phyloP scores from a whole-genome alignment of 1,140 invertebrate species.

The Drosophila saltans region DNA sequence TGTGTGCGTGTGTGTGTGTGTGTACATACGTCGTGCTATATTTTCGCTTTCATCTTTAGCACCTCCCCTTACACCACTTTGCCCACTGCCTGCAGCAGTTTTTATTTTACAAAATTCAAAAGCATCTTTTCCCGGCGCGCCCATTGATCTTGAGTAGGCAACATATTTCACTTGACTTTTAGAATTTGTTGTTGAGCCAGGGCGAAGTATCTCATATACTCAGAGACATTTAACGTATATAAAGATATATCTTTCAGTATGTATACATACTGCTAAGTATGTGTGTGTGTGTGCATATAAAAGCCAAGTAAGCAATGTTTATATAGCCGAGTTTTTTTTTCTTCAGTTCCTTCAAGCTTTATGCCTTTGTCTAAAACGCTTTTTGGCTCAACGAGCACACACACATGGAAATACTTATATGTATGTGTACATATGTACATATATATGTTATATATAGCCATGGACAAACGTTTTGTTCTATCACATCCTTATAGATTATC shows the following conservation, averaged over 20 bases:
- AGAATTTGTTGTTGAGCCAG: neutral
- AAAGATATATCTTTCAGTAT: neutral
- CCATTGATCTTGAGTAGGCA: slow-evolving; percentile 25
- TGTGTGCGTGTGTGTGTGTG: neutral
- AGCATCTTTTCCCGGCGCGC: slow-evolving; percentile 5
- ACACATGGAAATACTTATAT: neutral
- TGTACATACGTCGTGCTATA: neutral
- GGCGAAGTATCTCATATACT: neutral
- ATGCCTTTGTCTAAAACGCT: slow-evolving; percentile 35
- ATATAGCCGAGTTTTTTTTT: slow-evolving; percentile 28
- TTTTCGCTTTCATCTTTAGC: neutral
- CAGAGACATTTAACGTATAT: neutral
- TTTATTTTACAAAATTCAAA: slow-evolving; percentile 5
- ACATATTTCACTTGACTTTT: slow-evolving; percentile 19
- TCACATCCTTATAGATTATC: neutral
- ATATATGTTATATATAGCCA: neutral
- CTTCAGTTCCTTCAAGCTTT: slow-evolving; percentile 5
- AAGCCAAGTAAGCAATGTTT: slow-evolving; percentile 34
- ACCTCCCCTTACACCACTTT: neutral
- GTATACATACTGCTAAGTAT: neutral
- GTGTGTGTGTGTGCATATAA: slow-evolving; percentile 5
- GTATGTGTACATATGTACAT: slow-evolving; percentile 21
- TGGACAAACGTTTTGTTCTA: no score
- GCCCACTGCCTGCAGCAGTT: slow-evolving; percentile 1
- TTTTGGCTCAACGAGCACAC: slow-evolving; percentile 28